Evolutionary conservation across 2,888 invertebrate genomes (phyloP).

Genomic region (Tetrapedia diversipes): DNA sequence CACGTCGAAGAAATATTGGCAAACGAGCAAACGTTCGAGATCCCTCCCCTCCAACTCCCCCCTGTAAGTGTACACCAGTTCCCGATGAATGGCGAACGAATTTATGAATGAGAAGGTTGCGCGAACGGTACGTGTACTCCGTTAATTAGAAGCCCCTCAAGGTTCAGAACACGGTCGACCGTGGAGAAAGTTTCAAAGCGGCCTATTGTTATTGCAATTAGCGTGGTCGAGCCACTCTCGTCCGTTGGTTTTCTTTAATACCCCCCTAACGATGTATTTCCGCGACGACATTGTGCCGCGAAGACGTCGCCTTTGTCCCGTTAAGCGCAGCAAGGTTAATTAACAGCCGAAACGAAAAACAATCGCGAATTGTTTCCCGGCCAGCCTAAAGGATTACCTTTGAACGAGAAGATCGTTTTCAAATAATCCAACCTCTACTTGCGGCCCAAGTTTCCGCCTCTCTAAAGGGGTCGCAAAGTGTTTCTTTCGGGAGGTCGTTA

Average conservation of each 20-base stretch:
- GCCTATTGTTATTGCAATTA: constrained; percentile 50
- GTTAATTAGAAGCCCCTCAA: constrained; percentile 51
- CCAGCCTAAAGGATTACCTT: neutral
- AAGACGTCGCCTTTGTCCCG: constrained; percentile 23
- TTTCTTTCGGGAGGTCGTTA: too few species aligned
- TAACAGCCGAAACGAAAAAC: constrained; percentile 2
- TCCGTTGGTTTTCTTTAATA: constrained; percentile 21
- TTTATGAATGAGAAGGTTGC: constrained; percentile 53
- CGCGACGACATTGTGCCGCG: constrained; percentile 12
- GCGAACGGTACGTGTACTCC: constrained; percentile 27
- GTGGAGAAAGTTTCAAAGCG: constrained; percentile 53
- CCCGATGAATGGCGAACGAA: constrained; percentile 51
- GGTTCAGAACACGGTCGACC: constrained; percentile 24
- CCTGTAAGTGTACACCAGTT: constrained; percentile 8
- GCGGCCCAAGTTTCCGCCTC: too few species aligned
- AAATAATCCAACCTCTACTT: too few species aligned
- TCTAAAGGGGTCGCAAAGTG: too few species aligned
- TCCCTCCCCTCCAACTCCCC: too few species aligned
- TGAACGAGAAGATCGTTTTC: too few species aligned
- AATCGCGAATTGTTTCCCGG: constrained; percentile 10
- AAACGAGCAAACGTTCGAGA: neutral
- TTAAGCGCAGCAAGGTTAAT: constrained; percentile 22
- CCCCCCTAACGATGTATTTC: constrained; percentile 11
- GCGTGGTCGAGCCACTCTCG: constrained; percentile 20
- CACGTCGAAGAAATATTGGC: constrained; percentile 37